These are phyloP conservation scores for Hephaestus fuliginosus DNA, from an alignment of 2,797 vertebrate genomes.

Conservation along the genomic window DNA sequence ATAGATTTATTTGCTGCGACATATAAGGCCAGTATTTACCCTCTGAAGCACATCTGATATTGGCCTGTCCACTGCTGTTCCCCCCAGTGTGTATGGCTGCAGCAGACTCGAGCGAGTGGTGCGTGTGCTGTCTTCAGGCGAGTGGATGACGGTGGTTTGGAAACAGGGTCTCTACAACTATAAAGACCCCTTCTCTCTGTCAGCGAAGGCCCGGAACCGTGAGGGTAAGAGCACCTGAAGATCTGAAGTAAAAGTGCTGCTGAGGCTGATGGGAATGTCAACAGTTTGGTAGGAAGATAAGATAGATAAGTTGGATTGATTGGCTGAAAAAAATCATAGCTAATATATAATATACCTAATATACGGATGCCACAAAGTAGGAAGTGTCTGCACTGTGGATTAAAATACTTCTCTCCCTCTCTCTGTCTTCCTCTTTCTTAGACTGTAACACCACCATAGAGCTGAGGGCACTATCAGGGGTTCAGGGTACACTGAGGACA, in stretches of 20 bases:
- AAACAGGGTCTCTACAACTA: constrained; percentile 93
- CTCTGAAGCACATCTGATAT: neutral
- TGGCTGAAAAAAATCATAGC: too few relatives aligned
- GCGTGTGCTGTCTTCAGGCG: constrained; percentile 90
- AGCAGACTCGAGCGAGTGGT: constrained; percentile 90
- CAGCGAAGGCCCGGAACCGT: constrained; percentile 84
- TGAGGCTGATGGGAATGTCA: too few relatives aligned
- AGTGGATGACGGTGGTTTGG: constrained; percentile 93
- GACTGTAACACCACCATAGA: constrained; percentile 87
- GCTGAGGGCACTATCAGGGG: constrained; percentile 79
- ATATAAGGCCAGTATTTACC: neutral
- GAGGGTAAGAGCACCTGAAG: constrained; percentile 78
- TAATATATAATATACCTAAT: too few relatives aligned
- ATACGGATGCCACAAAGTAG: neutral
- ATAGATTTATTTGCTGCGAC: neutral
- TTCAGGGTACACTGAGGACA: constrained; percentile 89
- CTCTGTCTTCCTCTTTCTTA: constrained; percentile 57
- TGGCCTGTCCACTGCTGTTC: neutral
- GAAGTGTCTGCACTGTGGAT: neutral
- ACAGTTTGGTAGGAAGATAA: too few relatives aligned
- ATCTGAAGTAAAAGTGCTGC: too few relatives aligned
- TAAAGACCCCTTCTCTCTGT: constrained; percentile 91
- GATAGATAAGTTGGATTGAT: too few relatives aligned
- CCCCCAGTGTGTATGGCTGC: constrained; percentile 90
- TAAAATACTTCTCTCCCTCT: neutral